These are phyloP conservation scores for Hydriomena furcata DNA, from an alignment of 2,888 invertebrate genomes.

Conservation along the genomic window DNA sequence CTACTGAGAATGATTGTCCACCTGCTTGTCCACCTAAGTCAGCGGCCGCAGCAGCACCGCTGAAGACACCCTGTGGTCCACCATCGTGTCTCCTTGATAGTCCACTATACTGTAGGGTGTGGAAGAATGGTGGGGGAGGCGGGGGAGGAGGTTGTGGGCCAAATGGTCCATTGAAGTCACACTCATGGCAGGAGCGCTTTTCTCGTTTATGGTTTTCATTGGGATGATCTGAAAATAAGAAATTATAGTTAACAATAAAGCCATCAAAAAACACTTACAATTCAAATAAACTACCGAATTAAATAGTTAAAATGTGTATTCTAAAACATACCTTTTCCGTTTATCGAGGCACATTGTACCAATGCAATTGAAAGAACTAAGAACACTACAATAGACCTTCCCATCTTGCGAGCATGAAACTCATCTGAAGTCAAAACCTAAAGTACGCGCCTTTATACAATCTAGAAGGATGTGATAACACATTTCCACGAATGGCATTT, in stretches of 20 bases:
- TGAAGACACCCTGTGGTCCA: slow-evolving; percentile 39
- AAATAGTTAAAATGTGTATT: background rate
- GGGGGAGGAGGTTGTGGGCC: slow-evolving; percentile 31
- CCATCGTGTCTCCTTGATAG: slow-evolving; percentile 36
- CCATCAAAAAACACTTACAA: no score
- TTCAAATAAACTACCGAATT: no score
- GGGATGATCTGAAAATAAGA: slow-evolving; percentile 21
- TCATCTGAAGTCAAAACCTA: slow-evolving; percentile 23
- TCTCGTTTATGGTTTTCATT: slow-evolving; percentile 26
- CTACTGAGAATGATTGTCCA: slow-evolving; percentile 42
- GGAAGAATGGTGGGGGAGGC: slow-evolving; percentile 41
- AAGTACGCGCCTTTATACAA: slow-evolving; percentile 31
- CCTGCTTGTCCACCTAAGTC: slow-evolving; percentile 27
- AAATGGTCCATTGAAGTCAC: slow-evolving; percentile 8
- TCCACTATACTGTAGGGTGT: slow-evolving; percentile 42
- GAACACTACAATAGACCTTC: slow-evolving; percentile 30
- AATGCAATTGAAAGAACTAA: slow-evolving; percentile 34
- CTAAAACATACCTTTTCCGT: slow-evolving; percentile 32
- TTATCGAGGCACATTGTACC: slow-evolving; percentile 36
- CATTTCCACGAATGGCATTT: slow-evolving; percentile 21
- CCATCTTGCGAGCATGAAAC: slow-evolving; percentile 34
- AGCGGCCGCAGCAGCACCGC: slow-evolving; percentile 43
- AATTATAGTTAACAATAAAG: background rate
- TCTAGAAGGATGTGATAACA: slow-evolving; percentile 28
- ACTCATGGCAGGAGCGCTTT: slow-evolving; percentile 35